phyloP scores from a whole-genome alignment of 64 coral and sea anemone genomes.

The Trachythela sp. region DNA sequence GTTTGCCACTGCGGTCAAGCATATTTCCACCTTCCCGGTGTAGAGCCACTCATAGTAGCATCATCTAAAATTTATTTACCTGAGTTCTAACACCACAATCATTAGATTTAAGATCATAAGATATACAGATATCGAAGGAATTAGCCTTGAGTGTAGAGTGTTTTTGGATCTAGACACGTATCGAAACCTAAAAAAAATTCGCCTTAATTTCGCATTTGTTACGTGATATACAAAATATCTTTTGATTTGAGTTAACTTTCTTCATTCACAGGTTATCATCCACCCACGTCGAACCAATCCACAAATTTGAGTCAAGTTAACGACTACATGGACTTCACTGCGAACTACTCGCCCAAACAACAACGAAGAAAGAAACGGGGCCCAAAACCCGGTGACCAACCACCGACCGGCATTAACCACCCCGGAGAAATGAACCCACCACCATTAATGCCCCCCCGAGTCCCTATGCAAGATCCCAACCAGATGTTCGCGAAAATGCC shows the following conservation, averaged over 20 bases:
- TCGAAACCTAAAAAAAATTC: background rate
- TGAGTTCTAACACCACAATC: no score
- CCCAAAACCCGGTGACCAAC: background rate
- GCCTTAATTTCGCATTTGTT: no score
- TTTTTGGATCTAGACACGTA: background rate
- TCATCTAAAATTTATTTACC: no score
- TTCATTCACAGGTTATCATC: background rate
- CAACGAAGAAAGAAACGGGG: background rate
- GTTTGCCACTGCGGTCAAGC: no score
- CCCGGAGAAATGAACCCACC: background rate
- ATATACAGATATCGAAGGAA: no score
- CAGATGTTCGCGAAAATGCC: conserved; percentile 22
- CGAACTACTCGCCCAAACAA: background rate
- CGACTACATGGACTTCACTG: background rate
- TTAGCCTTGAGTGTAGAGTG: no score
- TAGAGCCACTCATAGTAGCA: no score
- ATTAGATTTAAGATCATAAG: no score
- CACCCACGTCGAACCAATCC: background rate
- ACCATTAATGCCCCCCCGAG: background rate
- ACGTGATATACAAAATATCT: no score
- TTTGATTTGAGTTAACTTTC: background rate
- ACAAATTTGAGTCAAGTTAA: background rate
- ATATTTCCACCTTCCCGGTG: no score
- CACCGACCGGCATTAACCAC: background rate
- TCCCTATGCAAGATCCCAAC: conserved; percentile 14